Base-by-base conservation (phyloP, 2,797 vertebrate species). In the Sebastolobus altivelis region DNA sequence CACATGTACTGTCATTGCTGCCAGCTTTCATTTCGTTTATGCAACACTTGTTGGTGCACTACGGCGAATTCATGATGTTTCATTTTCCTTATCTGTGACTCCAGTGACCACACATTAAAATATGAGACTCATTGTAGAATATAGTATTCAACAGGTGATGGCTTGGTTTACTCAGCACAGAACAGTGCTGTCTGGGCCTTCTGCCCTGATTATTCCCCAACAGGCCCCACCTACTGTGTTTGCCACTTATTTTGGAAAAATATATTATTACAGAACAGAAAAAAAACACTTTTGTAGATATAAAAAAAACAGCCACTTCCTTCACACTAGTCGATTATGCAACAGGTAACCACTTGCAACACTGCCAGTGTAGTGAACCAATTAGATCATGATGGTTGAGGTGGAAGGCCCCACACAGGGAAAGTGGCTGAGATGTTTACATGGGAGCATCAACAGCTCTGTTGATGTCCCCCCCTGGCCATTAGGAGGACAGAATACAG, bases 401-500 rank as follows among this genome's bases (percentile, higher is more conserved):
- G 75, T 67, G 81, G 67, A 88, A 88, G 86, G 72, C 84, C 69
- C 62, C 70, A 40, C 75, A 69, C 71, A 22, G 66, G 83, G 82
- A 75, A 81, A 81, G 81, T 74, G 63, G 72, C 79, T 70, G 81
- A 86, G 82, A 88, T 89, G 88, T 93, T 93, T 88, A 89, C 89
- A 90, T 86, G 92, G 70, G 70, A 81, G 63, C 88, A 82, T 93
- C 87, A 89, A 68, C 85, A 79, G 84, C 80, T 65, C 80, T 79
- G 82, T 84, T 82, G 80, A 83, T 80, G 87, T 73, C 72, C 79
- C 74, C 77, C 49, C 77, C 49, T 56, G 76, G 82, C 88, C 89
- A 90, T 91, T 91, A 91, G 86, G 76, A 89, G 82, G 75, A 75
- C 93, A 82, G 87, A 91, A 86, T 43, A 94, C 92, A 95, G 88